phyloP scores from a whole-genome alignment of 2,113 vertebrate genomes.

The Dunckerocampus dactyliophorus region DNA sequence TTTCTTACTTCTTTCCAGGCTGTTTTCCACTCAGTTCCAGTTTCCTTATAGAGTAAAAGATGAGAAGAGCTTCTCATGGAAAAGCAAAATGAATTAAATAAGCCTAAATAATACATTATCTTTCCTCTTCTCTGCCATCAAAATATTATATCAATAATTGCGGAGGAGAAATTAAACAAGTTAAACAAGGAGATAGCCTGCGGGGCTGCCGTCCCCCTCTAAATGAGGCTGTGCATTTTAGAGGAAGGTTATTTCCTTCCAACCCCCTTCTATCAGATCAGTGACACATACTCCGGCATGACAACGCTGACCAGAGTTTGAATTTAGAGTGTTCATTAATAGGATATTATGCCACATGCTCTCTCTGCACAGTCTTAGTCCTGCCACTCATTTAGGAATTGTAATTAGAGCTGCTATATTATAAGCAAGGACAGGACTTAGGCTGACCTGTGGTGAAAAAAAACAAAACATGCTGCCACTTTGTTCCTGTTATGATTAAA shows the following conservation, averaged over 20 bases:
- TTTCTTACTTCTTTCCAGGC: too few species aligned
- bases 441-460: too few species aligned
- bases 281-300: slow-evolving; percentile 87
- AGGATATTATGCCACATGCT: slow-evolving; percentile 87
- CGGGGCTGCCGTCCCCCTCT: slow-evolving; percentile 64
- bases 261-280: slow-evolving; percentile 72
- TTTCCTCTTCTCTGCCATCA: slow-evolving; percentile 54
- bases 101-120: not conserved
- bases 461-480: too few species aligned
- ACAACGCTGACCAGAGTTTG: slow-evolving; percentile 98
- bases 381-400: slow-evolving; percentile 94
- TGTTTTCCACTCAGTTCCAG: too few species aligned
- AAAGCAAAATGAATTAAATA: too few species aligned
- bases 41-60: too few species aligned
- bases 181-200: slow-evolving; percentile 74
- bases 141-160: slow-evolving; percentile 82
- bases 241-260: slow-evolving; percentile 77
- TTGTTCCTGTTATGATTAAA: too few species aligned
- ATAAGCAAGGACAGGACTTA: too few species aligned
- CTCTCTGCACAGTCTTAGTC: too few species aligned
- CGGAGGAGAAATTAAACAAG: slow-evolving; percentile 71
- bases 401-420: slow-evolving; percentile 93
- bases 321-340: slow-evolving; percentile 99
- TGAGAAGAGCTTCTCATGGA: too few species aligned
- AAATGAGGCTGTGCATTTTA: slow-evolving; percentile 80